Conservation (phyloP, 2,888 invertebrate species). For the Neoscelio sp. region DNA sequence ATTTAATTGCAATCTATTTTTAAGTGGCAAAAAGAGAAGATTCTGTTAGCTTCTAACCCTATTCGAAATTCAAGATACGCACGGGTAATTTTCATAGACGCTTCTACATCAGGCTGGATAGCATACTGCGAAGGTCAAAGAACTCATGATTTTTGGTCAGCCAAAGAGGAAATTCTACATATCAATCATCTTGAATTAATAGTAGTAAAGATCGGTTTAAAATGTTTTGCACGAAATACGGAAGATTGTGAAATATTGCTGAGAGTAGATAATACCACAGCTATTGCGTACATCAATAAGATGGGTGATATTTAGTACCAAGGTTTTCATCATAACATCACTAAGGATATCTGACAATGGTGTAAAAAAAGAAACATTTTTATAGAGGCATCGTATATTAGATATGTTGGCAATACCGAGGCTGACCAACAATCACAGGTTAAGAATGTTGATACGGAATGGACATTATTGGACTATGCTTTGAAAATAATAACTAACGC, state of each 20-base stretch:
- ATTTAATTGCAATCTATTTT: not conserved
- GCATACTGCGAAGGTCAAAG: slow-evolving; percentile 4
- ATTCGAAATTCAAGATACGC: not conserved
- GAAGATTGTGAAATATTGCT: slow-evolving; percentile 57
- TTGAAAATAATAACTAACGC: slow-evolving; percentile 18
- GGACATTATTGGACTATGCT: slow-evolving; percentile 35
- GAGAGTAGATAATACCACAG: slow-evolving; percentile 68
- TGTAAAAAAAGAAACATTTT: slow-evolving; percentile 57
- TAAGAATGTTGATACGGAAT: slow-evolving; percentile 61
- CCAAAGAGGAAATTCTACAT: slow-evolving; percentile 41
- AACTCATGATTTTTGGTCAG: slow-evolving; percentile 26
- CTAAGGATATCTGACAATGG: slow-evolving; percentile 65
- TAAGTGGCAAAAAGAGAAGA: slow-evolving; percentile 25
- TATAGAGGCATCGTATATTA: slow-evolving; percentile 64
- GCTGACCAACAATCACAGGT: slow-evolving; percentile 71
- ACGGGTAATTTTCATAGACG: slow-evolving; percentile 27
- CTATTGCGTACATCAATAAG: slow-evolving; percentile 67
- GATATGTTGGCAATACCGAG: slow-evolving; percentile 57
- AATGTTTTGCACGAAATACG: slow-evolving; percentile 30
- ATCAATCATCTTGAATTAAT: slow-evolving; percentile 66
- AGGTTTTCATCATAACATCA: slow-evolving; percentile 37
- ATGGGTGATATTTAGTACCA: slow-evolving; percentile 63
- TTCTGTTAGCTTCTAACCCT: not conserved
- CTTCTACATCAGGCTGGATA: slow-evolving; percentile 13
- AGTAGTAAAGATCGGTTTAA: slow-evolving; percentile 34